Evolutionary conservation across 2,113 vertebrate genomes (phyloP), one percentile per base, ranked within the genome.

Genomic region (Rhodinocichla rosea): DNA sequence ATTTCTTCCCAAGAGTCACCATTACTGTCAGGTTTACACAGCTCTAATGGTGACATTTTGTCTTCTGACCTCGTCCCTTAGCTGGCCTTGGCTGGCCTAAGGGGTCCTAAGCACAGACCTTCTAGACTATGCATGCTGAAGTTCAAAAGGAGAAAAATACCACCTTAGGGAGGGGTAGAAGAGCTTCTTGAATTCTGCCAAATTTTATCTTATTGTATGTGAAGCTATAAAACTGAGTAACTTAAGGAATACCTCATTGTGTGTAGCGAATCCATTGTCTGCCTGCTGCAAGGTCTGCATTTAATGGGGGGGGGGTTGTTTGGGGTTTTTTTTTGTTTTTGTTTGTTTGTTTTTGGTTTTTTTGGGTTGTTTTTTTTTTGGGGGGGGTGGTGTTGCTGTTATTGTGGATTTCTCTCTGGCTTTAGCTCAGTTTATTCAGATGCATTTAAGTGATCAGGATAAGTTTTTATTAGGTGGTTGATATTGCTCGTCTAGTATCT

Each of bases 11-110:
- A 0, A 56, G 68, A 75, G 49, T 90, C 60, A 56, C 90, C 60
- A 60, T 83, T 83, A 53, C 79, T 88, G 83, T 81, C 76, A 93
- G 44, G 76, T 93, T 94, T 93, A 19, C 71, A 93, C 60, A 81
- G 35, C 60, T 76, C 37, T 92, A 81, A 78, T 78, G 59, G 90
- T 92, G 92, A 88, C 1, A 0, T 92, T 93, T 80, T 86, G 52
- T 88, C 94, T 77, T 74, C 79, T 47, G 24, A 45, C 65, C 86
- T 91, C 6, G 6, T 96, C 85, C 85, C 23, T 57, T 35, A 74
- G 45, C 57, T 90, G 84, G 78, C 63, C 59, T 91, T 62, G 76
- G 55, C 76, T 93, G 88, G 56, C 52, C 64, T 57, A 30, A 86
- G 56, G 53, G 75, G 52, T 92, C 85, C 32, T 6, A 57, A 81